Percentiles rank a stretch among this genome's conserved stretches.
Conservation (phyloP, 37 sponge, comb jelly and placozoan genomes). For the Hexactinellida sp. region DNA sequence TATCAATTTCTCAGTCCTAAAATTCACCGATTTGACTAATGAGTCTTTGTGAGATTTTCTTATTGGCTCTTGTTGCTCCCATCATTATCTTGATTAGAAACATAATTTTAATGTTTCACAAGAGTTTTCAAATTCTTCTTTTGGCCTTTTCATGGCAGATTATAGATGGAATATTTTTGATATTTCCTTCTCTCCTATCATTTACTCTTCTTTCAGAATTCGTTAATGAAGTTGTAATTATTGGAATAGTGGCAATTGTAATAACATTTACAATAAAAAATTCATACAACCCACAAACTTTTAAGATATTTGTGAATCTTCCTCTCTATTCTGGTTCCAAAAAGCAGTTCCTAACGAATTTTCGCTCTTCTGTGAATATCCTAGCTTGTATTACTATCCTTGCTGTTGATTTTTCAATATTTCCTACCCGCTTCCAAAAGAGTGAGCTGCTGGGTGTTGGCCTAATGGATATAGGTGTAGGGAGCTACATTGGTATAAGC, state of each 20-base stretch:
- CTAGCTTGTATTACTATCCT: slow-evolving; percentile 22
- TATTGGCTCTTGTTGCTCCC: neutral
- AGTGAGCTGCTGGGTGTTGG: slow-evolving; percentile 27
- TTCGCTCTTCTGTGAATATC: neutral
- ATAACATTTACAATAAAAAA: neutral
- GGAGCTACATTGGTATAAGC: slow-evolving; percentile 27
- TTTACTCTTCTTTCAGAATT: neutral
- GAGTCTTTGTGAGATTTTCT: neutral
- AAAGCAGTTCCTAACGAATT: neutral
- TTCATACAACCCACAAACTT: neutral
- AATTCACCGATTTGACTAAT: no score
- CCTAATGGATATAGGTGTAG: slow-evolving; percentile 53
- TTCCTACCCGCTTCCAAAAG: slow-evolving; percentile 31
- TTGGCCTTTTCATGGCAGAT: neutral
- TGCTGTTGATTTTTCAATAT: slow-evolving; percentile 41
- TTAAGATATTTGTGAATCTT: neutral
- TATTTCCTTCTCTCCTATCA: neutral
- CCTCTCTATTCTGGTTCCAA: neutral
- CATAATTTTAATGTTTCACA: neutral
- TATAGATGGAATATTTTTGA: slow-evolving; percentile 2
- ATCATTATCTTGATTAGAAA: neutral
- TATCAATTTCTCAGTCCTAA: no score
- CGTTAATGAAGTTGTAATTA: neutral
- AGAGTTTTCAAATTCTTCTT: neutral
- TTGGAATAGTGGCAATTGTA: neutral